Evolutionary conservation across 1,140 invertebrate genomes (phyloP).

Genomic region (Drosophila obscura): DNA sequence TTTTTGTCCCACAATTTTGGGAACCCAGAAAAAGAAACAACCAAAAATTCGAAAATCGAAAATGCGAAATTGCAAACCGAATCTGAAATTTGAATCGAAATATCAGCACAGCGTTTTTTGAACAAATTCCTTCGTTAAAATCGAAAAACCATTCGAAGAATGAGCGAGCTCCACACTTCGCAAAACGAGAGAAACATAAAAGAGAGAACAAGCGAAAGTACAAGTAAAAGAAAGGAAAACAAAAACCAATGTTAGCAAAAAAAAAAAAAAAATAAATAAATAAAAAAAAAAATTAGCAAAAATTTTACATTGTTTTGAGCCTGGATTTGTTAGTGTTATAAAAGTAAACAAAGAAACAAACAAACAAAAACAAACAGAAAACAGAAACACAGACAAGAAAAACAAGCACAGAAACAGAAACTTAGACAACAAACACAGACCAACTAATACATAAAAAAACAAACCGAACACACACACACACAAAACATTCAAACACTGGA

Average conservation of each 20-base stretch:
- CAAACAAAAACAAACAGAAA: slow-evolving; percentile 36
- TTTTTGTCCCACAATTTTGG: slow-evolving; percentile 20
- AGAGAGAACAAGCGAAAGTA: slow-evolving; percentile 3
- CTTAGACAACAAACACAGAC: slow-evolving; percentile 1
- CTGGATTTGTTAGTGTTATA: slow-evolving; percentile 84
- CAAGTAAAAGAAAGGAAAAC: slow-evolving; percentile 23
- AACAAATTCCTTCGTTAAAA: slow-evolving; percentile 10
- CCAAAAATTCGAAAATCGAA: slow-evolving; percentile 23
- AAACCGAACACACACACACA: slow-evolving; percentile 13
- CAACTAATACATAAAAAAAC: background rate
- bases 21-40: slow-evolving; percentile 5
- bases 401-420: slow-evolving; percentile 16
- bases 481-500: slow-evolving; percentile 19
- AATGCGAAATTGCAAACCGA: slow-evolving; percentile 28
- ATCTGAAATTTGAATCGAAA: slow-evolving; percentile 34
- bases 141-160: background rate
- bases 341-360: slow-evolving; percentile 53
- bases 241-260: slow-evolving; percentile 18
- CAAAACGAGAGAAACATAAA: slow-evolving; percentile 1
- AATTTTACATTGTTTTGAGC: slow-evolving; percentile 80
- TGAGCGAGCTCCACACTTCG: slow-evolving; percentile 1
- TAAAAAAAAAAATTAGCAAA: slow-evolving; percentile 56
- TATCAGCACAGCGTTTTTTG: slow-evolving; percentile 31
- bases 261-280: slow-evolving; percentile 22
- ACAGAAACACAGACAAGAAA: slow-evolving; percentile 36